phyloP scores from a whole-genome alignment of 2,113 vertebrate species.

The Paralichthys olivaceus region DNA sequence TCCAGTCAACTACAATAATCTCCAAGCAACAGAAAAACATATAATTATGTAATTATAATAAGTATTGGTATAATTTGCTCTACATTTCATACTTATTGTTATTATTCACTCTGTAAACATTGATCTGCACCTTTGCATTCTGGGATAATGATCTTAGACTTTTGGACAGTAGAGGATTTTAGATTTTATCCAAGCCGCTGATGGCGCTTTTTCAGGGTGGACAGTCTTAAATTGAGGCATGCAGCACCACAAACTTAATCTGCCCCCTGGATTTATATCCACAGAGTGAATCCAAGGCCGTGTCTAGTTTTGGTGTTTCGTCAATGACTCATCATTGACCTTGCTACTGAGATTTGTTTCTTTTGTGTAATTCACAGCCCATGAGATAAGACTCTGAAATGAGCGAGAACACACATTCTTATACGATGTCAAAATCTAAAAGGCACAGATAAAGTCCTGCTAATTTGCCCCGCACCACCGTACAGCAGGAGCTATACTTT shows the following conservation, averaged over 20 bases:
- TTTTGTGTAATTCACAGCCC: background rate
- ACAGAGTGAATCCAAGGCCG: background rate
- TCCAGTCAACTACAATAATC: too few species aligned
- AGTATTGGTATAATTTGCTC: too few species aligned
- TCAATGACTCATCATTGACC: background rate
- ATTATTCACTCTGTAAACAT: background rate
- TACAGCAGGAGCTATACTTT: background rate
- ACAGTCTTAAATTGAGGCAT: background rate
- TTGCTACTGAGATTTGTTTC: background rate
- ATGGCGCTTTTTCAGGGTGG: background rate
- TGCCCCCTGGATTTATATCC: background rate
- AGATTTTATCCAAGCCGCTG: background rate
- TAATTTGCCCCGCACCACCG: background rate
- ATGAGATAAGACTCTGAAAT: background rate
- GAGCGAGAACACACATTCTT: background rate
- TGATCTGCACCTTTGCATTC: background rate
- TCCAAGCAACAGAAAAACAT: background rate
- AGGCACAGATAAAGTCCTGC: background rate
- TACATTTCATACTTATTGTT: too few species aligned
- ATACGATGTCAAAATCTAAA: background rate
- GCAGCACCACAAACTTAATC: background rate
- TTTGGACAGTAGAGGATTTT: background rate
- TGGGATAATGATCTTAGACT: background rate
- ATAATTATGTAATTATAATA: too few species aligned
- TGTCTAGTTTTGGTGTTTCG: background rate